phyloP scores from a whole-genome alignment of 1,140 invertebrate genomes.

The Drosophila bifasciata region DNA sequence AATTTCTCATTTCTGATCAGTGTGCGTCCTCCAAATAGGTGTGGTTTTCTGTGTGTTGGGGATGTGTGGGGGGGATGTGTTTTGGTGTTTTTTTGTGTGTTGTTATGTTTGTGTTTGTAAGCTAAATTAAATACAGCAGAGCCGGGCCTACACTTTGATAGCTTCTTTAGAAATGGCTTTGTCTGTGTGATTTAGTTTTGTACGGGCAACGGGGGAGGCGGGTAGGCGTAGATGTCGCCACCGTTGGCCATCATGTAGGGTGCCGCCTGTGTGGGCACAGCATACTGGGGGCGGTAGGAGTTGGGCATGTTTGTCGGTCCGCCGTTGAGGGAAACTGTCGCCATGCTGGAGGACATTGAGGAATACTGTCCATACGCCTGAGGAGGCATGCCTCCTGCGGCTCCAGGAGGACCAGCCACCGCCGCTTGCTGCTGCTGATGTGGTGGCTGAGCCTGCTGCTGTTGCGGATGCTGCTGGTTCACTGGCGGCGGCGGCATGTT shows the following conservation, averaged over 20 bases:
- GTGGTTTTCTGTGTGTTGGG: slow-evolving; percentile 16
- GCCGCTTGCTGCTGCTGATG: slow-evolving; percentile 35
- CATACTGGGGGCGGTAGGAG: slow-evolving; percentile 55
- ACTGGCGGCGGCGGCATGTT: slow-evolving; percentile 68
- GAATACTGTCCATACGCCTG: slow-evolving; percentile 68
- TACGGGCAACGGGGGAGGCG: slow-evolving; percentile 80
- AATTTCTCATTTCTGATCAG: slow-evolving; percentile 12
- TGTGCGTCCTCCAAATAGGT: slow-evolving; percentile 5
- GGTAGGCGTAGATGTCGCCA: slow-evolving; percentile 68
- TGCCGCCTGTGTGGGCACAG: slow-evolving; percentile 65
- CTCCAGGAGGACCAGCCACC: slow-evolving; percentile 34
- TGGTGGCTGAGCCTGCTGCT: slow-evolving; percentile 40
- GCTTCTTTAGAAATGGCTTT: slow-evolving; percentile 52
- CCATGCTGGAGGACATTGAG: slow-evolving; percentile 71
- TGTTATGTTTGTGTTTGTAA: slow-evolving; percentile 14
- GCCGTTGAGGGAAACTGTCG: slow-evolving; percentile 67
- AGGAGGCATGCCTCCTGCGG: slow-evolving; percentile 29
- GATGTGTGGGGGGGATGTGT: slow-evolving; percentile 27
- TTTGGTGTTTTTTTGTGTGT: slow-evolving; percentile 22
- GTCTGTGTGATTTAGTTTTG: slow-evolving; percentile 69
- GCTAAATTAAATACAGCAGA: slow-evolving; percentile 67
- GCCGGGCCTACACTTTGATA: slow-evolving; percentile 55
- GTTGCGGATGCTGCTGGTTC: slow-evolving; percentile 42
- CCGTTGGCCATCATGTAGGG: slow-evolving; percentile 69
- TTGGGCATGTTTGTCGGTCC: slow-evolving; percentile 38